Percentiles rank a stretch among this genome's conserved stretches.
These are phyloP conservation scores for Nannobrachium achirus DNA, from an alignment of 2,113 vertebrate genomes.

Conservation along the genomic window DNA sequence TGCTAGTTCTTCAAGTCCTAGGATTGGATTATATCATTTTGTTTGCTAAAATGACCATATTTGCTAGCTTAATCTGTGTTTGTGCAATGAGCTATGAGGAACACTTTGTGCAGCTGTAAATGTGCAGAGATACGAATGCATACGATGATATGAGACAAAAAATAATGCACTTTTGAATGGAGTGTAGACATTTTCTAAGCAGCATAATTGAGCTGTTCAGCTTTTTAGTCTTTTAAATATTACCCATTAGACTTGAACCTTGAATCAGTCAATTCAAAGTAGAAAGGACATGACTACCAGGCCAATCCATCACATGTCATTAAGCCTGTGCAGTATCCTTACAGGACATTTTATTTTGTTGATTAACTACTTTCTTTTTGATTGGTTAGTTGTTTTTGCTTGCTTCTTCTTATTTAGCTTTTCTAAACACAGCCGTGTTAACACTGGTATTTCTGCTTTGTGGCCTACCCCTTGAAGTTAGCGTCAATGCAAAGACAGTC, in stretches of 20 bases:
- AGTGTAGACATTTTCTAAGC: neutral
- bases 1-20: constrained; percentile 15
- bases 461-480: neutral
- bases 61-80: neutral
- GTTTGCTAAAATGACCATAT: neutral
- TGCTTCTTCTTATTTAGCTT: neutral
- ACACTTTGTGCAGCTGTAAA: neutral
- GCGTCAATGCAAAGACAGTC: neutral
- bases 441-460: neutral
- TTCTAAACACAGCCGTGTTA: neutral
- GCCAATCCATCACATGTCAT: too few species aligned
- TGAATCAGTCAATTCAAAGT: too few species aligned
- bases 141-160: neutral
- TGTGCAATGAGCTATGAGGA: neutral
- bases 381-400: neutral
- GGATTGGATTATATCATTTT: constrained; percentile 10
- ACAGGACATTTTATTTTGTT: neutral
- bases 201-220: neutral
- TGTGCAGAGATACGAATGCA: neutral
- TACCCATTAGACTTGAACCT: neutral
- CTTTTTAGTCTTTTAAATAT: neutral
- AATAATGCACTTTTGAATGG: neutral
- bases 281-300: too few species aligned
- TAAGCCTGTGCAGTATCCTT: neutral
- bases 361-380: neutral